Evolutionary conservation across 2,888 invertebrate genomes (phyloP).

Genomic region (Sinhomidia bicolor): DNA sequence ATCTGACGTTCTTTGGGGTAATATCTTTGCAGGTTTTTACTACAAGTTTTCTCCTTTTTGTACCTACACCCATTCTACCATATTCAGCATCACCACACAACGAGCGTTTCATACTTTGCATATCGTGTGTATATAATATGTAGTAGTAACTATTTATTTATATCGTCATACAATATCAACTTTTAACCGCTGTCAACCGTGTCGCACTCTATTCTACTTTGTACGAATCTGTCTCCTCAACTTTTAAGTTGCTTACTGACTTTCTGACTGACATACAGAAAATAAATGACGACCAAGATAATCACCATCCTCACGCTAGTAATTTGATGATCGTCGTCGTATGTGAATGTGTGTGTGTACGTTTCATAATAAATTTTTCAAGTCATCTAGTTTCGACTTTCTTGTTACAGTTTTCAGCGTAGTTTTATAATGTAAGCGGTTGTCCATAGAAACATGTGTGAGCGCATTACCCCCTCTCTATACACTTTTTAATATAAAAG

Average conservation of each 20-base stretch:
- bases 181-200: neutral
- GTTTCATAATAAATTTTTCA: neutral
- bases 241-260: neutral
- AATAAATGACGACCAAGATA: neutral
- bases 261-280: slow-evolving; percentile 32
- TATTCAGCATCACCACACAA: slow-evolving; percentile 3
- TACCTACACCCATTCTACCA: neutral
- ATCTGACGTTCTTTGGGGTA: too few species aligned
- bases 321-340: slow-evolving; percentile 3
- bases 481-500: neutral
- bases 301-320: slow-evolving; percentile 7
- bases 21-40: neutral
- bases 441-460: too few species aligned
- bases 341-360: neutral
- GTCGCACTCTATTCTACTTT: neutral
- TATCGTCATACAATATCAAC: too few species aligned
- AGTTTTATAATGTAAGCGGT: too few species aligned
- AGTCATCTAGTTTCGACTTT: neutral
- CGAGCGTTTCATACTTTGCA: too few species aligned
- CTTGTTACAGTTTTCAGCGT: neutral
- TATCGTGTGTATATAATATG: too few species aligned
- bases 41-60: neutral
- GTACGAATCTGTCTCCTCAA: neutral
- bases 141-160: too few species aligned
- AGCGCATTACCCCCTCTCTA: too few species aligned